Evolutionary conservation across 2,113 vertebrate genomes (phyloP), one percentile per base, ranked within the genome.

Genomic region (Tringa solitaria): DNA sequence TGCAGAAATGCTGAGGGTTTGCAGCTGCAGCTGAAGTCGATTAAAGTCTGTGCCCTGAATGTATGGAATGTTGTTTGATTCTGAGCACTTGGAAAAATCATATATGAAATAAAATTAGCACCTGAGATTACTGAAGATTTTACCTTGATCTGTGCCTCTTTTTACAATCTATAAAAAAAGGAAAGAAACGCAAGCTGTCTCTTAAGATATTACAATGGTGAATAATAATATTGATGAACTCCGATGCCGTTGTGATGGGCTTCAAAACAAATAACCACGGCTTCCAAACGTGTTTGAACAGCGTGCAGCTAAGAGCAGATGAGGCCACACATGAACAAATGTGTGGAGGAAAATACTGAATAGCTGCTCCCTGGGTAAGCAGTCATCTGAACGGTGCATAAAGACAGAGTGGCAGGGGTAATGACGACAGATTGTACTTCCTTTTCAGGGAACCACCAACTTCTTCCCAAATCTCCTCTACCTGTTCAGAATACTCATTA

Each of bases 21-120:
- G 89, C 94, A 96, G 95, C 96, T 95, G 95, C 95, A 96, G 87
- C 89, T 96, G 89, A 94, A 95, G 94, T 95, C 87, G 43, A 91
- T 95, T 95, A 87, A 89, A 94, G 84, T 84, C 95, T 97, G 82
- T 90, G 89, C 81, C 35, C 84, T 94, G 89, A 90, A 92, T 84
- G 60, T 75, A 53, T 75, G 86, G 90, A 91, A 91, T 75, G 73
- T 69, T 65, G 94, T 91, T 96, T 90, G 85, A 69, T 95, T 53
- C 75, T 6, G 30, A 91, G 80, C 48, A 14, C 77, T 94, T 70
- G 77, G 84, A 89, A 91, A 81, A 92, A 93, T 78, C 33, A 0
- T 68, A 51, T 56, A 77, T 60, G 64, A 87, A 64, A 78, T 67
- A 90, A 95, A 95, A 95, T 81, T 95, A 91, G 64, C n/a, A 70